Evolutionary conservation across 2,888 invertebrate species (phyloP).

Genomic region (Acanthoscelides obtectus): DNA sequence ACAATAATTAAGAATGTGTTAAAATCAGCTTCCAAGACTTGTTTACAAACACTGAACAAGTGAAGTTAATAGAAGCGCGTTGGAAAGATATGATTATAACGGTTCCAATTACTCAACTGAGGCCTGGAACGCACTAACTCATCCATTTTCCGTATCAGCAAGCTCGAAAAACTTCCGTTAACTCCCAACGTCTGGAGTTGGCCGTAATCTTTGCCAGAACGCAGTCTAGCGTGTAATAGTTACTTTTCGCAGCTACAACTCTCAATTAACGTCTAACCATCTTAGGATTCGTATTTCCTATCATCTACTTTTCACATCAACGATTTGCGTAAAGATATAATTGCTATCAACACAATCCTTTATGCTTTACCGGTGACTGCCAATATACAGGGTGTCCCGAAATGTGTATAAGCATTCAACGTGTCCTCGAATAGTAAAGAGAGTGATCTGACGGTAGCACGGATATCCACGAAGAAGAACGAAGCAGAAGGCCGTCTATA

Average conservation of each 20-base stretch:
- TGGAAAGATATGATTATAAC: neutral
- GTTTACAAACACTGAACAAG: too few relatives aligned
- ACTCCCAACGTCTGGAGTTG: neutral
- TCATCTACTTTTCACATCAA: neutral
- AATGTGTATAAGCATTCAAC: too few relatives aligned
- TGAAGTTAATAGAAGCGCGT: too few relatives aligned
- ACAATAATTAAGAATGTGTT: too few relatives aligned
- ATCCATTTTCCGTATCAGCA: neutral
- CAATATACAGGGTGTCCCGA: too few relatives aligned
- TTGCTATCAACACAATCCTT: too few relatives aligned
- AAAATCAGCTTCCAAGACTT: too few relatives aligned
- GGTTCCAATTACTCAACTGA: neutral
- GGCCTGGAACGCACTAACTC: neutral
- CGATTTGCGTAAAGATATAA: neutral
- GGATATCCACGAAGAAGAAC: too few relatives aligned
- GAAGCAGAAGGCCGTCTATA: too few relatives aligned
- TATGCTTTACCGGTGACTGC: too few relatives aligned
- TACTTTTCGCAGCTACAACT: neutral
- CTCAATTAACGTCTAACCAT: neutral
- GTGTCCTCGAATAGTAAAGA: too few relatives aligned
- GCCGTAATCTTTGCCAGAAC: neutral
- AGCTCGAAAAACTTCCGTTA: neutral
- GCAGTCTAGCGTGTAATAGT: neutral
- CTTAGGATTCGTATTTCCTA: neutral
- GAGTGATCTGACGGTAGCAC: too few relatives aligned